Evolutionary conservation across 2,113 vertebrate species (phyloP), one percentile per base, ranked within the genome.

Genomic region (Podarcis muralis): DNA sequence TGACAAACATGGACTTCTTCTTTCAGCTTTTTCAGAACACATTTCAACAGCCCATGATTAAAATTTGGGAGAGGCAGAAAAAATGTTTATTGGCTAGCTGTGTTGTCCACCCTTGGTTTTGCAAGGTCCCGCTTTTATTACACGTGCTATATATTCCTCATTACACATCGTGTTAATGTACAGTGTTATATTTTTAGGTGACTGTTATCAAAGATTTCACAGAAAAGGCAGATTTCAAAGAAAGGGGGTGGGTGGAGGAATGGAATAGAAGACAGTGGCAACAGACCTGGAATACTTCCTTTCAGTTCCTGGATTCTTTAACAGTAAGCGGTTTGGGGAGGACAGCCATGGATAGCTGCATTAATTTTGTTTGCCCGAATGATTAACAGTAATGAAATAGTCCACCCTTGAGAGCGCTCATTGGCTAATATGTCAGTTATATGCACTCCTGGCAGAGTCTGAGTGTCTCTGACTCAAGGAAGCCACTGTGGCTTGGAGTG

Each of bases 401-500:
- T 71, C 76, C 88, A 22, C 13, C n/a, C 27, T 0, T n/a, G 4
- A 65, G 69, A 30, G 3, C 23, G 20, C 22, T 88, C 2, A 1
- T 6, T 68, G 76, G 37, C 48, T 90, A 85, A 18, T 81, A 89
- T 69, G 22, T 15, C 87, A 89, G 7, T 11, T 79, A 32, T 85
- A 32, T 87, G n/a, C 20, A 72, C 13, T 40, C 13, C 43, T 93
- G 30, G n/a, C 40, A 48, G 1, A 66, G 77, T 30, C 0, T 1
- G 80, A 18, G 11, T 40, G 37, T 75, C 62, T 62, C 4, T 90
- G 81, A 76, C 27, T 53, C 25, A 72, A 84, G 62, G 43, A 90
- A 92, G 53, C 1, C 6, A 1, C 71, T 68, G 68, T 4, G 81
- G 5, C 90, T 87, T 94, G 69, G 35, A 89, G 76, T 6, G 78